Conservation (phyloP, 1,140 invertebrate genomes). For the Gryllus bimaculatus region DNA sequence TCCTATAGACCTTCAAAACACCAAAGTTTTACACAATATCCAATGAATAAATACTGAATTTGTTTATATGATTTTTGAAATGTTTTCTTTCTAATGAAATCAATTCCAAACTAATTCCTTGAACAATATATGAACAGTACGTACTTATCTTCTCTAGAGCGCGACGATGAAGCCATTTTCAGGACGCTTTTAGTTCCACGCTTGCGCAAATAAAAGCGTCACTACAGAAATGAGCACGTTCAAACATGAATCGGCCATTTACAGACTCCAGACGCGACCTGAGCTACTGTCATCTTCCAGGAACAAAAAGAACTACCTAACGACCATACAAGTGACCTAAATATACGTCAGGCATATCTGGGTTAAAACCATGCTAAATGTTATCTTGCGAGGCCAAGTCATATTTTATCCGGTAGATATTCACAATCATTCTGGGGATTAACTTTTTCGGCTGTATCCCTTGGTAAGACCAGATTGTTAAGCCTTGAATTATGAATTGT, state of each 20-base stretch:
- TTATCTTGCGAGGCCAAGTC: too few species aligned
- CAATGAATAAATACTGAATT: background rate
- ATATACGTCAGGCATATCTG: background rate
- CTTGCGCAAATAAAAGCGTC: background rate
- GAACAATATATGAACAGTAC: background rate
- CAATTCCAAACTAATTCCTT: background rate
- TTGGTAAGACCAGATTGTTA: too few species aligned
- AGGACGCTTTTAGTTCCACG: background rate
- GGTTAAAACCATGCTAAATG: background rate
- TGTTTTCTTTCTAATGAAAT: background rate
- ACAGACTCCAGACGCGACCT: background rate
- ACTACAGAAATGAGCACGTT: background rate
- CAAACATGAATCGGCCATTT: background rate
- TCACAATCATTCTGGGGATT: too few species aligned
- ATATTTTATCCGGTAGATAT: too few species aligned
- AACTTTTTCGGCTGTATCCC: too few species aligned
- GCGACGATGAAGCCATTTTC: background rate
- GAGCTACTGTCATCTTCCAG: background rate
- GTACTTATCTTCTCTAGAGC: background rate
- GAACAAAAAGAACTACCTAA: background rate
- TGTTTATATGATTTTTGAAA: background rate
- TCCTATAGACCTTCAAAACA: background rate
- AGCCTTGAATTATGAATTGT: too few species aligned
- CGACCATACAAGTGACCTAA: background rate
- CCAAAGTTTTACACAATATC: background rate